phyloP scores from a whole-genome alignment of 2,113 vertebrate species.

The Delphinapterus leucas region DNA sequence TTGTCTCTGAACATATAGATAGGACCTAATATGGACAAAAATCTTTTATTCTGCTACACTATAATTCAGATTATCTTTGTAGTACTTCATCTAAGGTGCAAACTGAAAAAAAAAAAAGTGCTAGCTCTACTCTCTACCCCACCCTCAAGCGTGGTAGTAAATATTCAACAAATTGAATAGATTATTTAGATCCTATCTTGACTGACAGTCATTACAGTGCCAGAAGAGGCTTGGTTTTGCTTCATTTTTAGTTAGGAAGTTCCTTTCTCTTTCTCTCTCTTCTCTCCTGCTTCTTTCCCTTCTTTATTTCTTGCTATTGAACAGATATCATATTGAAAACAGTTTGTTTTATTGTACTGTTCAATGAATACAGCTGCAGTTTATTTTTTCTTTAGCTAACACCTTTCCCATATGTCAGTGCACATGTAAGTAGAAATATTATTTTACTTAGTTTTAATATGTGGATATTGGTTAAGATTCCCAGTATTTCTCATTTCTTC shows the following conservation, averaged over 20 bases:
- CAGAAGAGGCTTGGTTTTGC: background rate
- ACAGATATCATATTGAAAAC: background rate
- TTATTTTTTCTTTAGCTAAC: background rate
- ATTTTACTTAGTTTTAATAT: background rate
- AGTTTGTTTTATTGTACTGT: background rate
- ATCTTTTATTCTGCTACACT: background rate
- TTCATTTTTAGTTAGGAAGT: background rate
- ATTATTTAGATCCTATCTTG: background rate
- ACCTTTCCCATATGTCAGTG: background rate
- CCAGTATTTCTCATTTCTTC: background rate
- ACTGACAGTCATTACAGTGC: background rate
- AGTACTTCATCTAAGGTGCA: background rate
- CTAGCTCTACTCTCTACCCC: background rate
- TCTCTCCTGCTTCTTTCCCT: background rate
- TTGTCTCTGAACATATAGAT: background rate
- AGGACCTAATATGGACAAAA: background rate
- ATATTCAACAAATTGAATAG: background rate
- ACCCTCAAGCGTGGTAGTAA: background rate
- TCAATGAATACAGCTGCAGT: background rate
- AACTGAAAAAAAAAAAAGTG: background rate
- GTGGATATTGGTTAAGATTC: background rate
- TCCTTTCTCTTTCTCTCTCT: background rate
- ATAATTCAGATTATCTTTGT: background rate
- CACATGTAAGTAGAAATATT: background rate
- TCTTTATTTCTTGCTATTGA: background rate